phyloP scores from a whole-genome alignment of 2,797 vertebrate species.

The Alcedo atthis region DNA sequence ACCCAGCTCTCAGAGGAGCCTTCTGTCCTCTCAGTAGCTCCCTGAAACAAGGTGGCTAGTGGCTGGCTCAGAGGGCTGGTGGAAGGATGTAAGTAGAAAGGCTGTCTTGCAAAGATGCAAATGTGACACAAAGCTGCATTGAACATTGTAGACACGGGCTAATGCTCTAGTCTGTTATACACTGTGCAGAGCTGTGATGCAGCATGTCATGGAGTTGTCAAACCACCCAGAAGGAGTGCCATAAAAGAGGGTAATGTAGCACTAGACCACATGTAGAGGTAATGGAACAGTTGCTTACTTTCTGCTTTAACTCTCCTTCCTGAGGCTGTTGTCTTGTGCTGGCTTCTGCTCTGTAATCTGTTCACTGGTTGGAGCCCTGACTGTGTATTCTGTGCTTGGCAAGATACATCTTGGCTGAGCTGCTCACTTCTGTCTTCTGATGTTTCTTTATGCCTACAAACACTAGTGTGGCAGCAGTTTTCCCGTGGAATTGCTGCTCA shows the following conservation, averaged over 20 bases:
- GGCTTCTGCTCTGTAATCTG: conserved; percentile 57
- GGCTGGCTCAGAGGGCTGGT: not conserved
- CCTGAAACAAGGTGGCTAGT: not conserved
- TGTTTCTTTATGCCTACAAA: not conserved
- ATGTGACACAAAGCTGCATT: not conserved
- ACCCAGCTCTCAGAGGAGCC: not conserved
- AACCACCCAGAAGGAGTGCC: conserved; percentile 9
- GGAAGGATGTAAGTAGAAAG: not conserved
- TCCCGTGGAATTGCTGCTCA: not conserved
- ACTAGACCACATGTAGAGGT: conserved; percentile 35
- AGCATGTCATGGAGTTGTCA: conserved; percentile 49
- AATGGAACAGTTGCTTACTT: conserved; percentile 54
- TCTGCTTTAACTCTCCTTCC: conserved; percentile 26
- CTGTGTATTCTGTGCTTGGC: conserved; percentile 38
- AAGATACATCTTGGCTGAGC: conserved; percentile 7
- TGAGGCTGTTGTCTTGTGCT: conserved; percentile 41
- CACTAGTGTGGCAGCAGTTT: not conserved
- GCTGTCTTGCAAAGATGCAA: not conserved
- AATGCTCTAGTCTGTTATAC: conserved; percentile 22
- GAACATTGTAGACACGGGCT: conserved; percentile 10
- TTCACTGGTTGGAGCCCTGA: conserved; percentile 33
- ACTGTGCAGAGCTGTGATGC: not conserved
- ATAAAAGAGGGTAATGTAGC: conserved; percentile 1
- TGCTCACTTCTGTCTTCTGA: conserved; percentile 1
- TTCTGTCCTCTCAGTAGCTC: not conserved